Conservation (phyloP, 2,888 invertebrate species). For the Caradrina kadenii region DNA sequence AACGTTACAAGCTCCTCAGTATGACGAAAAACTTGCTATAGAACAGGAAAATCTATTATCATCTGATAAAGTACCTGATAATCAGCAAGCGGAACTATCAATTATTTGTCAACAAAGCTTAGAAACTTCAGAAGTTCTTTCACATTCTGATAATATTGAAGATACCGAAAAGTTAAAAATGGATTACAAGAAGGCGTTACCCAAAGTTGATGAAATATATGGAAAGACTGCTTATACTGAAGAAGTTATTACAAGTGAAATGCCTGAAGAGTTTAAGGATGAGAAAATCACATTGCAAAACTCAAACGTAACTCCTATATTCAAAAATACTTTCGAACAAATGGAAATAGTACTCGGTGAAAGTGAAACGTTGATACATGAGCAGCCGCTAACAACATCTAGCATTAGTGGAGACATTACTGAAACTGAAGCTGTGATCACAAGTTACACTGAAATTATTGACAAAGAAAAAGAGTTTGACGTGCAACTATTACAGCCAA, state of each 20-base stretch:
- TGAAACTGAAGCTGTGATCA: constrained; percentile 89
- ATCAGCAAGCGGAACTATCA: constrained; percentile 81
- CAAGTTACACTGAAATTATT: constrained; percentile 88
- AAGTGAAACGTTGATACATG: constrained; percentile 83
- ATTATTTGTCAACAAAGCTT: constrained; percentile 87
- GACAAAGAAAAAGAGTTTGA: constrained; percentile 90
- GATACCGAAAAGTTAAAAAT: constrained; percentile 80
- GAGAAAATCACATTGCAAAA: constrained; percentile 68
- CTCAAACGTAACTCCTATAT: constrained; percentile 75
- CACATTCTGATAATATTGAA: constrained; percentile 89
- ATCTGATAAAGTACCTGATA: constrained; percentile 78
- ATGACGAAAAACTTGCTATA: constrained; percentile 88
- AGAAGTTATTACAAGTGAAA: constrained; percentile 80
- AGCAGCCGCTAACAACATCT: constrained; percentile 68
- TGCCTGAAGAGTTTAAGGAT: constrained; percentile 75
- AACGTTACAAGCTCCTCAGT: constrained; percentile 90
- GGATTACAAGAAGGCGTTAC: constrained; percentile 75
- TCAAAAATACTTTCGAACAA: constrained; percentile 84
- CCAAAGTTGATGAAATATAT: constrained; percentile 82
- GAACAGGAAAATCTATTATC: constrained; percentile 90
- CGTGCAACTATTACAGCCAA: constrained; percentile 64
- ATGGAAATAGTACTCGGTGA: constrained; percentile 88
- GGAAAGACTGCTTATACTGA: constrained; percentile 83
- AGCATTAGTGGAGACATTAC: constrained; percentile 86
- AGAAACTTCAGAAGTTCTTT: constrained; percentile 88